Evolutionary conservation across 2,888 invertebrate species (phyloP), one percentile per base, ranked within the genome.

Genomic region (Apamea monoglypha): DNA sequence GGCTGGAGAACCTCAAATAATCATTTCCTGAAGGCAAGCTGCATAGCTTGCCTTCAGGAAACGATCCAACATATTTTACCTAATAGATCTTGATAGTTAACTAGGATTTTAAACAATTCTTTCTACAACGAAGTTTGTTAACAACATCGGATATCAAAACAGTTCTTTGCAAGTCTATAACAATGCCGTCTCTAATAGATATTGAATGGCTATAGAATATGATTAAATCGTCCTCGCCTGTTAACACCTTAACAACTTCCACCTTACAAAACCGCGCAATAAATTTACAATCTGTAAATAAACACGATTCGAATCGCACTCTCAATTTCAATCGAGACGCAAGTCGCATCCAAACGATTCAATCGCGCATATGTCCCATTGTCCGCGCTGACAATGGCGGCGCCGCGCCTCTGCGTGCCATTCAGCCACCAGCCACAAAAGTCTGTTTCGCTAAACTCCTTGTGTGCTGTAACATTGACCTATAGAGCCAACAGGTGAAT

Each of bases 401-500:
- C 85, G 88, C 90, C 91, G 89, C 91, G 91, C 91, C 91, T 92
- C 94, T 91, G 92, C 92, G 94, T 94, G 91, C 94, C 91, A 95
- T 95, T 95, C 94, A 95, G 82, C 88, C 84, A 86, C 87, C 91
- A 89, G 89, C 94, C 94, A 95, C 96, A 96, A 95, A 96, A 96
- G 95, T 96, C 94, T 96, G 95, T 95, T 96, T 95, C 93, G 93
- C 95, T 95, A 95, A 95, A 96, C 95, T 96, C 96, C 95, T 96
- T 95, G 94, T 94, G 89, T 93, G 93, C 93, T 95, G 95, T 96
- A 96, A 96, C 96, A 96, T 96, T 96, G 96, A 96, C 96, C 96
- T 95, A 96, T 95, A 96, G 96, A 95, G 93, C 95, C 95, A 96
- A 95, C 96, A 96, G 96, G 96, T 96, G 96, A 95, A 92, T 95